Conservation (phyloP, 2,113 vertebrate genomes). For the Mormoops blainvillei region DNA sequence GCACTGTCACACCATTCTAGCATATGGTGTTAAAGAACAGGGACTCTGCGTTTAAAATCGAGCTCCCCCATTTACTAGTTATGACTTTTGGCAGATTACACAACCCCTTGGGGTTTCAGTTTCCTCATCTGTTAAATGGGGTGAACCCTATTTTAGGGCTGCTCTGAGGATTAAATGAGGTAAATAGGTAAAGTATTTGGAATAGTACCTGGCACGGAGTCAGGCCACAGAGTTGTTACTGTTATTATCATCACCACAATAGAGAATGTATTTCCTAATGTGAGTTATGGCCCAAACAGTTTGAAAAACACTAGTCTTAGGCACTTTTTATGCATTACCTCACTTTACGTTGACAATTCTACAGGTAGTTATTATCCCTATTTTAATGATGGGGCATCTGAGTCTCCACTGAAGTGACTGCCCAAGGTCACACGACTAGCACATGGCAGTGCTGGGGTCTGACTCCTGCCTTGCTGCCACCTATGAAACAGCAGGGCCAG, state of each 20-base stretch:
- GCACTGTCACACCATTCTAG: neutral
- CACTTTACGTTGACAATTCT: neutral
- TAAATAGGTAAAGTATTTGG: neutral
- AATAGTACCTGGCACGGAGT: neutral
- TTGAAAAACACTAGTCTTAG: neutral
- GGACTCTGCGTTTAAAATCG: neutral
- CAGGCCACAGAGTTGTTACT: neutral
- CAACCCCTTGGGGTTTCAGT: neutral
- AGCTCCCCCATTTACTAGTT: neutral
- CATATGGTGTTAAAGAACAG: neutral
- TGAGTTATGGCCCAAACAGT: neutral
- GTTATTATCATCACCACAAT: neutral
- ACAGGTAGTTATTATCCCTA: neutral
- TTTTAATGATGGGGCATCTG: neutral
- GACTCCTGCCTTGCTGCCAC: neutral
- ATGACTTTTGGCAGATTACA: neutral
- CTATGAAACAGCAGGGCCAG: neutral
- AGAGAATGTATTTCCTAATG: neutral
- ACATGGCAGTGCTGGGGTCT: rapidly evolving
- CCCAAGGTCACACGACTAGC: neutral
- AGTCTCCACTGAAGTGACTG: neutral
- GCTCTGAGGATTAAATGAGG: neutral
- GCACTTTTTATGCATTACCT: neutral
- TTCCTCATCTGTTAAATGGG: neutral
- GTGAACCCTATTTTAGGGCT: neutral